Evolutionary conservation across 2,113 vertebrate genomes (phyloP).

Genomic region (Paradoxurus hermaphroditus): DNA sequence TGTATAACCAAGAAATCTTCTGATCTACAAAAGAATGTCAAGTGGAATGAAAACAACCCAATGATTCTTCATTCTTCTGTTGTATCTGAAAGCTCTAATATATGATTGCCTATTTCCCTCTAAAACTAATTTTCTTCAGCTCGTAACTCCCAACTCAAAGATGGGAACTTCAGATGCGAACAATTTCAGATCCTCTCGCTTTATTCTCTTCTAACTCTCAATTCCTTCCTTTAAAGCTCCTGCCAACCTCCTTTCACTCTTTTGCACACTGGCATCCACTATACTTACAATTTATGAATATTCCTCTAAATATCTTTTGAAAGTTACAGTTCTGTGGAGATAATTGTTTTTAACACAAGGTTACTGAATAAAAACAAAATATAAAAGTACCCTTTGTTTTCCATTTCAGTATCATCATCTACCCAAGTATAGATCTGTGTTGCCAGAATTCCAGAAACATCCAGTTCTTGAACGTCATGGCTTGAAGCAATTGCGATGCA

Average conservation of each 20-base stretch:
- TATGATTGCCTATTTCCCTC: neutral
- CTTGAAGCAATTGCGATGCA: slow-evolving; percentile 98
- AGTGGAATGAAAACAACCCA: slow-evolving; percentile 22
- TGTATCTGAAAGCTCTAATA: neutral
- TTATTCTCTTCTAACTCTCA: neutral
- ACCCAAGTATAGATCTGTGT: slow-evolving; percentile 97
- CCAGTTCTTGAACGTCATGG: slow-evolving; percentile 97
- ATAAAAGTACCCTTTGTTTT: slow-evolving; percentile 91
- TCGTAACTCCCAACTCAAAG: neutral
- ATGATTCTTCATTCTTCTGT: neutral
- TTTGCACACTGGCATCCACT: neutral
- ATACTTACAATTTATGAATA: neutral
- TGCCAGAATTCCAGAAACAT: slow-evolving; percentile 97
- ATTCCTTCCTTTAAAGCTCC: neutral
- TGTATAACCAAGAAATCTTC: slow-evolving; percentile 97
- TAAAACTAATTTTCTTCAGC: slow-evolving; percentile 21
- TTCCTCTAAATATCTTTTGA: neutral
- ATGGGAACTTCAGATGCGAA: neutral
- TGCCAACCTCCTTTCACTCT: neutral
- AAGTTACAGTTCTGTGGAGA: neutral
- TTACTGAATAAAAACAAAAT: slow-evolving; percentile 44
- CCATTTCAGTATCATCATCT: slow-evolving; percentile 92
- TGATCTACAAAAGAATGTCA: slow-evolving; percentile 78
- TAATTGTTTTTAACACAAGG: neutral
- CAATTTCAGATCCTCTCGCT: neutral